A percentile compares a stretch with the other conserved stretches of the same genome.
Evolutionary conservation across 2,797 vertebrate genomes (phyloP).

Genomic region (Platalea minor): DNA sequence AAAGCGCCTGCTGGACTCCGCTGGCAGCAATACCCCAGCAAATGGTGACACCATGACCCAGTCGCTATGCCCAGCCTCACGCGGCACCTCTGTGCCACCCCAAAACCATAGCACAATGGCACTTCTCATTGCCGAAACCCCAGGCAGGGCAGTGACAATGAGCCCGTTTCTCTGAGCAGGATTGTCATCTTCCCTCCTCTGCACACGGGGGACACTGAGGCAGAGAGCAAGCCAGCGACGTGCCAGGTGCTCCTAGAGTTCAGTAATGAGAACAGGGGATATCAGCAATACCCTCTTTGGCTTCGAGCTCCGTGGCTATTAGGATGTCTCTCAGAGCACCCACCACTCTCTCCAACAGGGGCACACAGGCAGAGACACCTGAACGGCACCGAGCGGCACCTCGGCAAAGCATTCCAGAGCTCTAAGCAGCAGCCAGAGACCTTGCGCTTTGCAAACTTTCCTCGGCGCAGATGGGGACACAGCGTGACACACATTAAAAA

Average conservation of each 20-base stretch:
- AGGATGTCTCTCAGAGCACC: neutral
- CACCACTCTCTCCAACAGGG: neutral
- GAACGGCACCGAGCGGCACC: neutral
- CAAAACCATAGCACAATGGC: accelerated
- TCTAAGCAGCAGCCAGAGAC: neutral
- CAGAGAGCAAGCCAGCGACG: accelerated
- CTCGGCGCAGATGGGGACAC: neutral
- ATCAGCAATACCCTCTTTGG: accelerated
- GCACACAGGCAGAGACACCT: neutral
- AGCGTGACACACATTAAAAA: neutral
- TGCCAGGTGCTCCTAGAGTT: accelerated
- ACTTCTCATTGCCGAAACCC: accelerated
- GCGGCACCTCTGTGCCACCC: accelerated
- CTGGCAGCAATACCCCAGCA: neutral
- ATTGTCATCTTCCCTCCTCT: neutral
- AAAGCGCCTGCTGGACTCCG: accelerated
- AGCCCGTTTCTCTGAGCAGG: neutral
- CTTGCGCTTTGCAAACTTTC: neutral
- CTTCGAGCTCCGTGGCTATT: neutral
- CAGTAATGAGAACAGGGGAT: neutral
- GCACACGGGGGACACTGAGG: accelerated
- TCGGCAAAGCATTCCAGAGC: neutral
- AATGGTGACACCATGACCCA: accelerated
- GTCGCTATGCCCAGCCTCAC: neutral
- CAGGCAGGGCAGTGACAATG: accelerated